Conservation (phyloP, 2,888 invertebrate genomes). For the Leptinotarsa tumamoca region DNA sequence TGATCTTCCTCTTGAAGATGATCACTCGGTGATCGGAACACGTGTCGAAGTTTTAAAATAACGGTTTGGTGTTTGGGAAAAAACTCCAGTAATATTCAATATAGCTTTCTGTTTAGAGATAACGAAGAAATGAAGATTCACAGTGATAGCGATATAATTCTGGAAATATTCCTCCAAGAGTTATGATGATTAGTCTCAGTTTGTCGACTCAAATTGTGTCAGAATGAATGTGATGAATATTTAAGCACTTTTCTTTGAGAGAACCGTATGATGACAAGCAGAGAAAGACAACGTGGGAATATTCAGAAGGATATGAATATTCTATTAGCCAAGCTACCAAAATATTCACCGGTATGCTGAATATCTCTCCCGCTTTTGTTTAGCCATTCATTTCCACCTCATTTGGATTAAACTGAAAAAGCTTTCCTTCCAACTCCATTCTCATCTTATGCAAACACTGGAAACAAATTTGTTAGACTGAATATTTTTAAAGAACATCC, state of each 20-base stretch:
- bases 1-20: too few relatives aligned
- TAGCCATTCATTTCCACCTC: constrained; percentile 22
- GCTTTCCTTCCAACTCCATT: constrained; percentile 47
- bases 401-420: constrained; percentile 33
- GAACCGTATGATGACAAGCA: background rate
- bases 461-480: constrained; percentile 36
- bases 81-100: too few relatives aligned
- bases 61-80: too few relatives aligned
- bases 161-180: too few relatives aligned
- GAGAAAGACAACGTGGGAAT: background rate
- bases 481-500: constrained; percentile 35
- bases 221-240: too few relatives aligned
- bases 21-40: too few relatives aligned
- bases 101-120: too few relatives aligned
- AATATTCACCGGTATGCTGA: constrained; percentile 16
- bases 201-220: too few relatives aligned
- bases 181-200: too few relatives aligned
- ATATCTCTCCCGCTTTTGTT: constrained; percentile 18
- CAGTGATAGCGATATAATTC: too few relatives aligned
- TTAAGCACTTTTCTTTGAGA: background rate
- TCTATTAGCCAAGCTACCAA: constrained; percentile 14
- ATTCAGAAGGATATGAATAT: constrained; percentile 15
- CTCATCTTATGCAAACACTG: constrained; percentile 24
- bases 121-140: too few relatives aligned
- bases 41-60: too few relatives aligned